Evolutionary conservation across 2,888 invertebrate species (phyloP), one percentile per base, ranked within the genome.

Genomic region (Lasioglossum vierecki): DNA sequence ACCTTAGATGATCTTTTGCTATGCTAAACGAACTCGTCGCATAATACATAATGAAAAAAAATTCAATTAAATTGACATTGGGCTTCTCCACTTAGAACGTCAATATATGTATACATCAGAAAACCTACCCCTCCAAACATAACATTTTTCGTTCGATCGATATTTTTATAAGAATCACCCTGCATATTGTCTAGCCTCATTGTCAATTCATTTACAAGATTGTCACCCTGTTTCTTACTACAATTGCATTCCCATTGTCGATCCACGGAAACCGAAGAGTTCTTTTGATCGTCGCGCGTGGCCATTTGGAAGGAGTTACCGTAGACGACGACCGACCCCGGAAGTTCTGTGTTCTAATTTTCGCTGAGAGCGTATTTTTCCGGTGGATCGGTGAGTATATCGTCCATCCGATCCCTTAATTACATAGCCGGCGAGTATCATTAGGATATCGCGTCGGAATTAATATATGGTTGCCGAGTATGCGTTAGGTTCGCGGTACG

Each of bases 401-500:
- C 49, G 26, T 46, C 13, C 26, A 15, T 2, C 8, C 18, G 3
- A 15, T 5, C 49, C 46, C 49, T 75, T 76, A 66, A 82, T 76
- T 72, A 76, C 44, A 41, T 15, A 9, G 11, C 2, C 1, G 35
- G 18, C 26, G 41, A 22, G 22, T 26, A 44, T 83, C 76, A 63
- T 82, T 66, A 66, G 71, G 63, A 63, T 76, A 76, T 76, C 66
- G 53, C n/a, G 8, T 13, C 5, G 18, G 53, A 72, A 82, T 83
- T 76, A 80, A 83, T 57, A 78, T 49, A 26, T n/a, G 76, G 68
- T 49, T 26, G 30, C n/a, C 18, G 78, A 15, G 30, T 15, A 8
- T 35, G 41, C 74, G 35, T 30, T 15, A 53, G 13, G 60, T 26
- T 63, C 63, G 41, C 2, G 41, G 22, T 39, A 15, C 60, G 60